These are phyloP conservation scores for Cordilura impudica DNA, from an alignment of 2,888 invertebrate genomes.

Conservation along the genomic window DNA sequence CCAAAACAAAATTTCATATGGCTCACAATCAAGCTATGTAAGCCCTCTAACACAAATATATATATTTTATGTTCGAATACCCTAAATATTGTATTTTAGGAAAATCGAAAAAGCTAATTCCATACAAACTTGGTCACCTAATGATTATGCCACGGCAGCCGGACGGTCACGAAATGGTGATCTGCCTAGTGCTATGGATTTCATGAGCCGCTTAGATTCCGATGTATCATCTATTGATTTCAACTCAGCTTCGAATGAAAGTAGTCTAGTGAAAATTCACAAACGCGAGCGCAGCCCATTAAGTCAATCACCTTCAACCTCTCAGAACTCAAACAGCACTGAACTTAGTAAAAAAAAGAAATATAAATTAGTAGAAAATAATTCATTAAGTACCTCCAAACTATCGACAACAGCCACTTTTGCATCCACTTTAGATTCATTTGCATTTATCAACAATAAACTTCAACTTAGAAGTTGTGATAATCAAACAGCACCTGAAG, in stretches of 20 bases:
- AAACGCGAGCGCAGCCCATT: constrained; percentile 78
- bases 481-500: constrained; percentile 68
- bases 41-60: constrained; percentile 3
- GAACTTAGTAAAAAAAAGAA: constrained; percentile 69
- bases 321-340: constrained; percentile 36
- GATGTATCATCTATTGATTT: constrained; percentile 76
- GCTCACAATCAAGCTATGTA: constrained; percentile 68
- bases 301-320: constrained; percentile 67
- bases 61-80: background rate
- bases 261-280: constrained; percentile 79
- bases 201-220: constrained; percentile 80
- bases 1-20: constrained; percentile 66
- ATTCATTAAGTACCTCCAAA: constrained; percentile 7
- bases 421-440: constrained; percentile 11
- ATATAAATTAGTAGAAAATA: constrained; percentile 69
- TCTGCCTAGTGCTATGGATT: constrained; percentile 80
- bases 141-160: constrained; percentile 72
- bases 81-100: constrained; percentile 74
- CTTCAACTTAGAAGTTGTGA: constrained; percentile 28
- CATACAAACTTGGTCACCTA: constrained; percentile 73
- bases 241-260: constrained; percentile 66
- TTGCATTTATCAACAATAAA: constrained; percentile 41
- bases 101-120: constrained; percentile 74
- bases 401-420: constrained; percentile 9
- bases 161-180: constrained; percentile 67